Evolutionary conservation across 2,888 invertebrate species (phyloP).

Genomic region (Lissocephala sabroskyi): DNA sequence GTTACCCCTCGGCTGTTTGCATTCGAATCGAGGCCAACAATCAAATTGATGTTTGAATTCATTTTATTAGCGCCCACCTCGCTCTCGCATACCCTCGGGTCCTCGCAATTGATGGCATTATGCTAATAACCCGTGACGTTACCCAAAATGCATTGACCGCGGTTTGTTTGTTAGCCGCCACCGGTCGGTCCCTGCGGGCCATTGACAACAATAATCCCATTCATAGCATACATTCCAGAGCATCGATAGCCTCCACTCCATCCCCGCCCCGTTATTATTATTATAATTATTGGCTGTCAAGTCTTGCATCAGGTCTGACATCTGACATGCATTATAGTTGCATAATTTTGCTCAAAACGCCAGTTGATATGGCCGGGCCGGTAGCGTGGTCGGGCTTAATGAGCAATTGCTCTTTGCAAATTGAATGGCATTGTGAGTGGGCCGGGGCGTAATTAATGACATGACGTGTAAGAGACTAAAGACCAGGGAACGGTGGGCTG

Average conservation of each 20-base stretch:
- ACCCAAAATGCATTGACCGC: too few species aligned
- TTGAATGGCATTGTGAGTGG: slow-evolving; percentile 1
- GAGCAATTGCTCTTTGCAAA: slow-evolving; percentile 20
- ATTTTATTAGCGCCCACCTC: background rate
- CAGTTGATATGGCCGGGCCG: background rate
- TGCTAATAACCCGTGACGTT: too few species aligned
- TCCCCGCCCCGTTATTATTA: background rate
- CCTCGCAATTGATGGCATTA: background rate
- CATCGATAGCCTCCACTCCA: too few species aligned
- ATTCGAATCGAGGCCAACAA: background rate
- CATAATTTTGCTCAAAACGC: slow-evolving; percentile 1
- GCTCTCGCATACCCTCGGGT: background rate
- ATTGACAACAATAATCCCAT: slow-evolving; percentile 6
- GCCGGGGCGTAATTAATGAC: slow-evolving; percentile 35
- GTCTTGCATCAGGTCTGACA: background rate
- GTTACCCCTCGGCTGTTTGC: background rate
- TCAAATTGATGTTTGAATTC: background rate
- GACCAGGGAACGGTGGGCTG: too few species aligned
- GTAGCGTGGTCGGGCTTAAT: slow-evolving; percentile 14
- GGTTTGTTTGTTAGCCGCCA: background rate
- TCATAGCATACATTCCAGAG: slow-evolving; percentile 2
- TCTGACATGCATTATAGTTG: slow-evolving; percentile 13
- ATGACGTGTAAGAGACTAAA: slow-evolving; percentile 3
- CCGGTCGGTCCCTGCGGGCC: too few species aligned
- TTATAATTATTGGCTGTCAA: slow-evolving; percentile 12